phyloP scores from a whole-genome alignment of 2,797 vertebrate genomes.

The Urocyon cinereoargenteus region DNA sequence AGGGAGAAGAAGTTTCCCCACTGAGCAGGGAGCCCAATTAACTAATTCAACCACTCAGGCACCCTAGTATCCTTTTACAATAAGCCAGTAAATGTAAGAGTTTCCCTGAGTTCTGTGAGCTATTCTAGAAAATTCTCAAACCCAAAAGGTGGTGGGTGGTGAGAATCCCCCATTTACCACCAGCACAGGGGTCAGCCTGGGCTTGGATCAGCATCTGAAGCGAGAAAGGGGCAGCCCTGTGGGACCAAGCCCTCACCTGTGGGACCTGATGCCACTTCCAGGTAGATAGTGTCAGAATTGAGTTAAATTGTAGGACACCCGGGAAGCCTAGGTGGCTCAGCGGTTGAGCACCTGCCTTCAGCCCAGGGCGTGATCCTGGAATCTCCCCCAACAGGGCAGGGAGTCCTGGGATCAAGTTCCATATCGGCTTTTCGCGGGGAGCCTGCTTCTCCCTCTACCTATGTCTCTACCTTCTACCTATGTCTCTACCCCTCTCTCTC shows the following conservation, averaged over 20 bases:
- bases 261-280: neutral
- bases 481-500: no score
- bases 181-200: no score
- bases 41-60: neutral
- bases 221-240: neutral
- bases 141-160: neutral
- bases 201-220: no score
- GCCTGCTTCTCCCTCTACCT: no score
- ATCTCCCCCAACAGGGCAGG: no score
- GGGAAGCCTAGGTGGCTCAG: no score
- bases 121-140: neutral
- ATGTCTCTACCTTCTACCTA: no score
- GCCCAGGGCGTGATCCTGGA: no score
- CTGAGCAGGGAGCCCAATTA: neutral
- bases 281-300: neutral
- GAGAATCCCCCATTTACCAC: neutral
- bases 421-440: no score
- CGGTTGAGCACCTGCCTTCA: no score
- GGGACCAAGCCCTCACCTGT: neutral
- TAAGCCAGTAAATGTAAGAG: neutral
- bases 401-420: no score
- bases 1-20: neutral
- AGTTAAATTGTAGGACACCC: neutral
- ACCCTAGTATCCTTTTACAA: neutral
- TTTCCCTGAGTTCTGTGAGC: neutral